Conservation (phyloP, 1,140 invertebrate species). For the Anastrepha ludens region DNA sequence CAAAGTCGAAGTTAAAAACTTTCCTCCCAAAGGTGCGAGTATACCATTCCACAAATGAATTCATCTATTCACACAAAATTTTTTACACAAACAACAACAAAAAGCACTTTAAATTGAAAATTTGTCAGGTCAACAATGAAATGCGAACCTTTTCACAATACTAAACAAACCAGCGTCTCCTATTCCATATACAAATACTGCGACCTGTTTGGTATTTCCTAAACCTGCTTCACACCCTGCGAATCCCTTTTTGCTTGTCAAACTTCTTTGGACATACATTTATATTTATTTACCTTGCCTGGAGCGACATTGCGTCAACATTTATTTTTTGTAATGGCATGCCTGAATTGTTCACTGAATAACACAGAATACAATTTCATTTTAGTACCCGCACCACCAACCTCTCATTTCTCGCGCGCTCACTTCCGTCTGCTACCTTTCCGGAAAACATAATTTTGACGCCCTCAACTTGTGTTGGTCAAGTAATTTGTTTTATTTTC, state of each 20-base stretch:
- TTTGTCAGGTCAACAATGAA: constrained; percentile 1
- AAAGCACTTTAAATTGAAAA: constrained; percentile 8
- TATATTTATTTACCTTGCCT: constrained; percentile 1
- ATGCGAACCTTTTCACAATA: background rate
- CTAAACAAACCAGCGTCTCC: too few relatives aligned
- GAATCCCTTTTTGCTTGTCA: background rate
- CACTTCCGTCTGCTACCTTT: constrained; percentile 27
- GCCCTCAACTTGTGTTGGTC: background rate
- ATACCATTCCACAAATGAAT: background rate
- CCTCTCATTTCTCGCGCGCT: background rate
- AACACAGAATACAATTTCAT: background rate
- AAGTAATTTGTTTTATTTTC: background rate
- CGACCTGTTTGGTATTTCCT: background rate
- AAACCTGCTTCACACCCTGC: background rate
- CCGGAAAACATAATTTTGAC: background rate
- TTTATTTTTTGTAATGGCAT: background rate
- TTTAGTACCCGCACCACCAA: background rate
- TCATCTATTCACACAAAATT: background rate
- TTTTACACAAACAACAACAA: background rate
- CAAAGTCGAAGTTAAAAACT: background rate
- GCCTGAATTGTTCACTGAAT: background rate
- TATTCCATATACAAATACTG: too few relatives aligned
- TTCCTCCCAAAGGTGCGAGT: background rate
- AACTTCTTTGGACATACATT: background rate
- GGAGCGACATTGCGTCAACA: background rate